Percentiles rank a stretch among this genome's conserved stretches.
Evolutionary conservation across 2,888 invertebrate genomes (phyloP).

Genomic region (Drosophila robusta): DNA sequence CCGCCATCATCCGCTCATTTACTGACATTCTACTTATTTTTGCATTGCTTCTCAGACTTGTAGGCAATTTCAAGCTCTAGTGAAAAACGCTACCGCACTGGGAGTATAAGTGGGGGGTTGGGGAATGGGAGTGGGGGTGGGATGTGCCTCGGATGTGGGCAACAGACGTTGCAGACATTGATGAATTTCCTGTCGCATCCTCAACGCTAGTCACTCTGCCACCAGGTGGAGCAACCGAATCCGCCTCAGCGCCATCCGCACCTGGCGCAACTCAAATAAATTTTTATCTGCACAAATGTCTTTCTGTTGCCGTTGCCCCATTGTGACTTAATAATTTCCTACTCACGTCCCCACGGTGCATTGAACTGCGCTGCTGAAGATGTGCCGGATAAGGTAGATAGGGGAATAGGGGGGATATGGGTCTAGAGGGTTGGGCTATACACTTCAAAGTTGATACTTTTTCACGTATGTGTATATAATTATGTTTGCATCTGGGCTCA

Average conservation of each 20-base stretch:
- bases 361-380: slow-evolving; percentile 60
- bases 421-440: background rate
- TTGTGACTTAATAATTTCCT: slow-evolving; percentile 80
- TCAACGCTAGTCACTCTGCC: slow-evolving; percentile 38
- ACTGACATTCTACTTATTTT: slow-evolving; percentile 33
- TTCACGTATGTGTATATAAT: slow-evolving; percentile 30
- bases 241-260: slow-evolving; percentile 14
- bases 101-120: slow-evolving; percentile 5
- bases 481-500: slow-evolving; percentile 26
- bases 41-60: slow-evolving; percentile 41
- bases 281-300: slow-evolving; percentile 69
- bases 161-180: slow-evolving; percentile 77
- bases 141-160: slow-evolving; percentile 60
- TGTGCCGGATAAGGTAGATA: slow-evolving; percentile 1
- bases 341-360: slow-evolving; percentile 72
- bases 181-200: slow-evolving; percentile 79
- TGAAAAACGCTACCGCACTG: slow-evolving; percentile 63
- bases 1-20: slow-evolving; percentile 21
- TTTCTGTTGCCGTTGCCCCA: slow-evolving; percentile 58
- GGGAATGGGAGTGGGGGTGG: background rate
- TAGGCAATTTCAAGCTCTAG: slow-evolving; percentile 73
- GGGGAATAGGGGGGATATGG: background rate
- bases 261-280: slow-evolving; percentile 57
- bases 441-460: slow-evolving; percentile 36
- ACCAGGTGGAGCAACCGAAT: slow-evolving; percentile 26